A percentile compares a stretch with the other conserved stretches of the same genome.
phyloP scores from a whole-genome alignment of 2,797 vertebrate species.

The Peromyscus eremicus region DNA sequence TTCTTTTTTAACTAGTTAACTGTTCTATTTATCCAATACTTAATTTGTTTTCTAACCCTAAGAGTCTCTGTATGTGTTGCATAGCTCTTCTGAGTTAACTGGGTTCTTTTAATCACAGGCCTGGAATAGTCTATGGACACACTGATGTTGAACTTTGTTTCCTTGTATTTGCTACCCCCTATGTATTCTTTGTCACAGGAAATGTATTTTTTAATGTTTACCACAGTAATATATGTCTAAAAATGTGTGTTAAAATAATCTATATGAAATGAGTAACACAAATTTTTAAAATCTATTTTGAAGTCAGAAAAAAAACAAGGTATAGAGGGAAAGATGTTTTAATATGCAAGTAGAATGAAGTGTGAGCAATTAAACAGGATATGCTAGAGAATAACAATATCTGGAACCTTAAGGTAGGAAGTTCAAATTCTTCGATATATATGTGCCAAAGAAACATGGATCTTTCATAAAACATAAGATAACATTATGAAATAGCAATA shows the following conservation, averaged over 20 bases:
- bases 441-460: not conserved
- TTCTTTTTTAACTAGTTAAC: not conserved
- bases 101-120: not conserved
- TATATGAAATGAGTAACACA: not conserved
- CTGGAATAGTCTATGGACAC: not conserved
- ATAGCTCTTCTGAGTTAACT: not conserved
- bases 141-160: not conserved
- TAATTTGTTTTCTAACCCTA: not conserved
- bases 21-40: not conserved
- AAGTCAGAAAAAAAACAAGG: not conserved
- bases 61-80: not conserved
- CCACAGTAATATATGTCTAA: not conserved
- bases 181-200: not conserved
- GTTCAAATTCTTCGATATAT: not conserved
- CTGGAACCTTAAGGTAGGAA: not conserved
- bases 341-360: not conserved
- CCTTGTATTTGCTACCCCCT: not conserved
- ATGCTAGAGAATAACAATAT: not conserved
- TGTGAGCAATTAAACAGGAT: not conserved
- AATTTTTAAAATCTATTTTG: not conserved
- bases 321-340: not conserved
- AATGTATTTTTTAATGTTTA: not conserved
- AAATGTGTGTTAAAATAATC: slow-evolving; percentile 8
- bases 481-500: not conserved
- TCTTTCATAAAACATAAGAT: not conserved